Base-by-base conservation (phyloP, 2,888 invertebrate species). In the Macropis europaea region DNA sequence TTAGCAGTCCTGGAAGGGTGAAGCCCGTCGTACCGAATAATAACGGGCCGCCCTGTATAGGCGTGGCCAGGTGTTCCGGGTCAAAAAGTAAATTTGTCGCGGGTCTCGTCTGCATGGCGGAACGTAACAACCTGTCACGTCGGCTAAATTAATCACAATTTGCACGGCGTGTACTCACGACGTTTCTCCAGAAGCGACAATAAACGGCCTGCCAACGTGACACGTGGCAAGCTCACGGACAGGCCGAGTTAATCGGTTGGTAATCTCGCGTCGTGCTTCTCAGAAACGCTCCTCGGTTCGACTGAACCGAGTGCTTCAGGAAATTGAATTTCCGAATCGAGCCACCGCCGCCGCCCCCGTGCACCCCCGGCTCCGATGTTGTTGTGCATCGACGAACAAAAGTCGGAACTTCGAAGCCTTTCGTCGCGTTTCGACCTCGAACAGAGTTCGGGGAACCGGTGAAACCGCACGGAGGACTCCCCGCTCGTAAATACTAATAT, bases 61-160 rank as follows among this genome's bases (percentile, higher is more conserved):
- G 19, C 17, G 9, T 42, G 26, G 38, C 2, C 22, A 22, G 45
- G 13, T 28, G 28, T 28, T 54, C 5, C 13, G 0, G 42, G 9
- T 40, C 22, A 32, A 40, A 57, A 59, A 69, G 64, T 38, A 50
- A 64, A 69, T 69, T 30, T 24, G 34, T 11, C 17, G 36, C 26
- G 62, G 50, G 43, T 68, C 40, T 50, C 24, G 36, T 43, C 42
- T 38, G 30, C 40, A 48, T 57, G 30, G n/a, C 17, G 47, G 53
- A 53, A 63, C 45, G 67, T 72, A 79, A 78, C 69, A 64, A 73
- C 50, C 53, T 61, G 73, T 63, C 71, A 45, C 32, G 63, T 40
- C 67, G 40, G 24, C 45, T 64, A 63, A 73, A 78, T 79, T 78
- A 73, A 78, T 76, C 59, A 69, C 72, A 59, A 79, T 72, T 72